A percentile compares a stretch with the other conserved stretches of the same genome.
phyloP scores from a whole-genome alignment of 2,888 invertebrate genomes.

The Agrochola circellaris region DNA sequence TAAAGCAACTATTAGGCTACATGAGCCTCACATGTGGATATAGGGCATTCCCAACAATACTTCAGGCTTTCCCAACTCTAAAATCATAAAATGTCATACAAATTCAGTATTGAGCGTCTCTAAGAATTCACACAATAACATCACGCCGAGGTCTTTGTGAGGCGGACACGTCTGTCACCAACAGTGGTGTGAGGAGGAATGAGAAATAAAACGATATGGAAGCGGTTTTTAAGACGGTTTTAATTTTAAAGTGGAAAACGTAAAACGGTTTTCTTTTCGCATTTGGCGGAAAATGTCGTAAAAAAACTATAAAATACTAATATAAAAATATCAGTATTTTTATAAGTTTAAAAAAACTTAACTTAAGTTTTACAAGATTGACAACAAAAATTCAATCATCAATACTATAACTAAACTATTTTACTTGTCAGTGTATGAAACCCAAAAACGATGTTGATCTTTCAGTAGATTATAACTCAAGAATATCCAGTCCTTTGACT shows the following conservation, averaged over 20 bases:
- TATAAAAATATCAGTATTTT: too few relatives aligned
- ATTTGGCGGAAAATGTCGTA: too few relatives aligned
- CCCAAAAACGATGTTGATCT: neutral
- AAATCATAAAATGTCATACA: slow-evolving; percentile 42
- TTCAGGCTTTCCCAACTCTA: slow-evolving; percentile 21
- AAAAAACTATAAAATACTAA: too few relatives aligned
- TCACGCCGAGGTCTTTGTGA: slow-evolving; percentile 58
- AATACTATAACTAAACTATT: too few relatives aligned
- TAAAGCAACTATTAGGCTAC: too few relatives aligned
- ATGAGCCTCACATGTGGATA: neutral
- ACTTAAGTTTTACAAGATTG: too few relatives aligned
- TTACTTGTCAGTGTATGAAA: neutral
- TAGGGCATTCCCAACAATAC: slow-evolving; percentile 28
- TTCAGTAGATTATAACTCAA: neutral
- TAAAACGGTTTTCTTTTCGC: neutral
- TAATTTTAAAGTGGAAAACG: neutral
- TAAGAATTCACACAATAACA: slow-evolving; percentile 59
- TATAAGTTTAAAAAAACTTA: neutral
- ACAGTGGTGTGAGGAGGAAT: neutral
- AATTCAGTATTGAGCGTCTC: slow-evolving; percentile 53
- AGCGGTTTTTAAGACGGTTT: neutral
- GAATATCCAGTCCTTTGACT: neutral
- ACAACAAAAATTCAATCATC: too few relatives aligned
- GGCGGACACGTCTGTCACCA: slow-evolving; percentile 49
- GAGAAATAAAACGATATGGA: slow-evolving; percentile 19